phyloP scores from a whole-genome alignment of 2,888 invertebrate species.

The Dastarcus helophoroides region DNA sequence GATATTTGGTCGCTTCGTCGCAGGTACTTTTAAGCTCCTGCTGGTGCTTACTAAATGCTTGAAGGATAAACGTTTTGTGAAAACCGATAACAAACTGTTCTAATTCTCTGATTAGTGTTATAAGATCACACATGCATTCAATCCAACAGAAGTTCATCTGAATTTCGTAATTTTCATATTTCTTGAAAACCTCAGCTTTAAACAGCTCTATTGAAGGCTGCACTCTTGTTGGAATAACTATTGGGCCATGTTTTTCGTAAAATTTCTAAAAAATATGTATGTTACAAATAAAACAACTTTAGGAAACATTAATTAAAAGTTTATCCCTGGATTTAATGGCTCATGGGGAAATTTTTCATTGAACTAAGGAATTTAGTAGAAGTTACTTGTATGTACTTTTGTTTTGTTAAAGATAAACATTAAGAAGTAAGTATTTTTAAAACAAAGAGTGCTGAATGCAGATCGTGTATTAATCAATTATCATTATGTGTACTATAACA shows the following conservation, averaged over 20 bases:
- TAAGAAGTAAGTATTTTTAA: no score
- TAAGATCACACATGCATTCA: constrained; percentile 16
- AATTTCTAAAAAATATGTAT: constrained; percentile 22
- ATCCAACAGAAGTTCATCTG: constrained; percentile 27
- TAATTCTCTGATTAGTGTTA: constrained; percentile 3
- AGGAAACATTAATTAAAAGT: no score
- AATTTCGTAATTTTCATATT: constrained; percentile 22
- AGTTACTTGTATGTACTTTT: no score
- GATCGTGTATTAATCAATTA: no score
- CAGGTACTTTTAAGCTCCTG: constrained; percentile 4
- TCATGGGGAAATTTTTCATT: no score
- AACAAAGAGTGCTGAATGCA: no score
- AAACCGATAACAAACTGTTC: constrained; percentile 6
- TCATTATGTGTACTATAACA: no score
- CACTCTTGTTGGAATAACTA: constrained; percentile 19
- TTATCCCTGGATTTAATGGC: no score
- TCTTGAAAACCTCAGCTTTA: constrained; percentile 21
- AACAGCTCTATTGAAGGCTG: constrained; percentile 20
- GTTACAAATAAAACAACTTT: no score
- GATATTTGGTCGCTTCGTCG: constrained; percentile 4
- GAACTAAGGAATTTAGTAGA: no score
- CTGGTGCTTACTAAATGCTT: constrained; percentile 7
- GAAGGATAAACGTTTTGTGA: constrained; percentile 2
- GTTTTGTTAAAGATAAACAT: no score
- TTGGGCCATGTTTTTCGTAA: constrained; percentile 18